These are phyloP conservation scores for Porites lobata DNA, from an alignment of 92 coral and sea anemone species.

Conservation along the genomic window DNA sequence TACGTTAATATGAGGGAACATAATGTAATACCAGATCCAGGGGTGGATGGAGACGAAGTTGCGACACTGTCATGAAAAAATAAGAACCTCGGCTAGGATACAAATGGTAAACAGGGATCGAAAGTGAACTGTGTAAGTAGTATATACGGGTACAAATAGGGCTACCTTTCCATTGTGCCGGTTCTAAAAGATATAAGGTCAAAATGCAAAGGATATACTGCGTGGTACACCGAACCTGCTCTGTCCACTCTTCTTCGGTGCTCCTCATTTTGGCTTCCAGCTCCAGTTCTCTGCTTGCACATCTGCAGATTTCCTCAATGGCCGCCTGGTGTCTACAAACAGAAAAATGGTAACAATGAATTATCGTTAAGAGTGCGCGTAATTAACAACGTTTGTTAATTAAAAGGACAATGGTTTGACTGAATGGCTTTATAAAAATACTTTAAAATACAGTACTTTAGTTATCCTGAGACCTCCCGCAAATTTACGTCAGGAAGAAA, in stretches of 20 bases:
- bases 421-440: too few species aligned
- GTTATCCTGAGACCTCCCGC: too few species aligned
- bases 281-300: conserved; percentile 98
- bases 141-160: not conserved
- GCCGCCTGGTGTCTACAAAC: conserved; percentile 80
- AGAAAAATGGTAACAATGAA: not conserved
- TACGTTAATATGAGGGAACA: too few species aligned
- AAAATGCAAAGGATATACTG: not conserved
- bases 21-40: too few species aligned
- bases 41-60: too few species aligned
- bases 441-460: too few species aligned
- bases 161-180: not conserved
- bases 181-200: not conserved
- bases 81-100: too few species aligned
- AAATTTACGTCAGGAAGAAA: too few species aligned
- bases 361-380: not conserved
- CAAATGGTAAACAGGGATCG: not conserved
- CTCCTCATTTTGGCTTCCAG: conserved; percentile 96
- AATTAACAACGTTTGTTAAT: not conserved
- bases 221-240: conserved; percentile 73
- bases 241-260: conserved; percentile 99
- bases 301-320: conserved; percentile 93
- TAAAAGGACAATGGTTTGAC: not conserved
- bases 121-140: too few species aligned
- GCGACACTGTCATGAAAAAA: too few species aligned